phyloP scores from a whole-genome alignment of 2,113 vertebrate species.

The Macaca mulatta region DNA sequence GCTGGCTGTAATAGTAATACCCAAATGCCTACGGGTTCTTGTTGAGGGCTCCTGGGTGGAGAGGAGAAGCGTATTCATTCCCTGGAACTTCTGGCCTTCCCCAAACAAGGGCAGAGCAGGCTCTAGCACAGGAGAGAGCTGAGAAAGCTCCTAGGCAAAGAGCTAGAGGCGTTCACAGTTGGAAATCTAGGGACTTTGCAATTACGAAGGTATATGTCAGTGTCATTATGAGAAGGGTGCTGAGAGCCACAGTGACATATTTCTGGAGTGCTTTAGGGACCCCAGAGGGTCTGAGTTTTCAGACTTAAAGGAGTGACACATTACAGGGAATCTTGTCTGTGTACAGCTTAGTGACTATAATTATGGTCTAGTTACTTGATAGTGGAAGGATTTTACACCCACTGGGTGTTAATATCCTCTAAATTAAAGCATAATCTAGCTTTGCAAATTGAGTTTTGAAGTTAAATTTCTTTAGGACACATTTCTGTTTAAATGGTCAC shows the following conservation, averaged over 20 bases:
- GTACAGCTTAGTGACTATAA: background rate
- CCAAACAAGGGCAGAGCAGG: background rate
- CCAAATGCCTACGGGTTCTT: background rate
- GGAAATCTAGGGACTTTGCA: background rate
- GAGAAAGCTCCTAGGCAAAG: background rate
- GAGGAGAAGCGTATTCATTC: background rate
- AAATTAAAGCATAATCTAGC: background rate
- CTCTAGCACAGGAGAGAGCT: background rate
- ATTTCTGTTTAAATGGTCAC: background rate
- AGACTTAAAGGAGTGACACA: background rate
- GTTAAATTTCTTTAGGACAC: background rate
- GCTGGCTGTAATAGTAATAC: background rate
- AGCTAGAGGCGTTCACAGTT: background rate
- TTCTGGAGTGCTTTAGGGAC: background rate
- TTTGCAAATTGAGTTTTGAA: constrained; percentile 7
- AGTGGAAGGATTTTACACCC: background rate
- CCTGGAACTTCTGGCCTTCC: background rate
- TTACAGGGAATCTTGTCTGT: background rate
- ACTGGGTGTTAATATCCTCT: background rate
- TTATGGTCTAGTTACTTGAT: background rate
- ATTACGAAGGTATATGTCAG: background rate
- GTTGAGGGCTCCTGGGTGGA: background rate
- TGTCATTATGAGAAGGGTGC: background rate
- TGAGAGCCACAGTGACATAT: background rate
- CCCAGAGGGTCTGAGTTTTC: background rate